Evolutionary conservation across 53 echinoderm and acorn worm genomes (phyloP), one percentile per base, ranked within the genome.

Genomic region (Glandiceps talaboti): DNA sequence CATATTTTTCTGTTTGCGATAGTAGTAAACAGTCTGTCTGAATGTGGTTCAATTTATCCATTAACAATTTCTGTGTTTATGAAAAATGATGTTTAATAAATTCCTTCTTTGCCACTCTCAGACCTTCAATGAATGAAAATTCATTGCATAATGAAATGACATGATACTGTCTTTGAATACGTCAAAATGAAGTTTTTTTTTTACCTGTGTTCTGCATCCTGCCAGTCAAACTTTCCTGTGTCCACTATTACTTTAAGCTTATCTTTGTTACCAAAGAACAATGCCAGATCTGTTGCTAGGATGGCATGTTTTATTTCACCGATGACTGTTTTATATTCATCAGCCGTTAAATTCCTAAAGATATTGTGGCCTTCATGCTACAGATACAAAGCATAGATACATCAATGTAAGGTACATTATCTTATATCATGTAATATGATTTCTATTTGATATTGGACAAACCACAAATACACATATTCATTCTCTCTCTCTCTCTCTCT

Each of bases 291-390:
- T 0, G 97, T 97, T 73, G 97, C 97, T 73, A 97, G 78, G 83
- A 96, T 96, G 74, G 96, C 90, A 30, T 96, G 87, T 29, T 92
- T 76, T 74, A 96, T 89, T 32, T 96, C 92, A 73, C 92, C 86
- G 32, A 96, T 81, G 26, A 96, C 96, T 33, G 81, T 86, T 81
- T 96, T 96, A 89, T 96, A 96, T 73, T 96, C 96, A 14, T 90
- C 90, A 6, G 96, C 92, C 0, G 96, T 83, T 26, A 96, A 82
- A 77, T 96, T 90, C 87, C 92, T 92, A 90, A 96, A 96, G 84
- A 96, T 96, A 72, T 96, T 96, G 76, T 96, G 96, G 26, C 96
- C 96, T 27, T 96, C 96, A 82, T 93, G 90, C 96, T 94, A 33
- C 0, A 27, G 64, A 45, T 10, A 75, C 12, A 75, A 75, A 75